These are phyloP conservation scores for Lysandra coridon DNA, from an alignment of 2,888 invertebrate species.

Conservation along the genomic window DNA sequence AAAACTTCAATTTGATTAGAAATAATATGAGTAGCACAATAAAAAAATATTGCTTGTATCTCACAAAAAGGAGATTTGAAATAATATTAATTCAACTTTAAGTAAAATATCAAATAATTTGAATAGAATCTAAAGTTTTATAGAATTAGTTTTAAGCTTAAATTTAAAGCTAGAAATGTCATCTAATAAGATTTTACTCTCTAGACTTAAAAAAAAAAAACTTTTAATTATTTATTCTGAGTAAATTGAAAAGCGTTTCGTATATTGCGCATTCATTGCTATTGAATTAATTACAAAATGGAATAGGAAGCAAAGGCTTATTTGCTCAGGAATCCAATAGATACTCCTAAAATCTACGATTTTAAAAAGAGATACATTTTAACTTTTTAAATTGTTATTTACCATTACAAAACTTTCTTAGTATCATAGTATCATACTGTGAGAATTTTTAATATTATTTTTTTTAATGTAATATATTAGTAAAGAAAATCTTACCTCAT, in stretches of 20 bases:
- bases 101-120: neutral
- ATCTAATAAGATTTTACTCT: neutral
- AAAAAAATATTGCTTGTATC: neutral
- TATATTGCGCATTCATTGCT: neutral
- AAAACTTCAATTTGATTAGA: neutral
- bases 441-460: neutral
- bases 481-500: constrained; percentile 2
- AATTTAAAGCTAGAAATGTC: neutral
- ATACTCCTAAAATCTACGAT: neutral
- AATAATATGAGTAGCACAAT: neutral
- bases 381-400: neutral
- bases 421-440: neutral
- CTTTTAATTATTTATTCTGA: neutral
- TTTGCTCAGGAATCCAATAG: neutral
- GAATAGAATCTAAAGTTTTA: neutral
- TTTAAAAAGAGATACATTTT: neutral
- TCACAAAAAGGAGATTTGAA: neutral
- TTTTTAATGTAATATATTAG: too few relatives aligned
- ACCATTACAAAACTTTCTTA: too few relatives aligned
- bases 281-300: neutral
- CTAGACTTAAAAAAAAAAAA: neutral
- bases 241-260: neutral
- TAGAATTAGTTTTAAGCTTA: neutral
- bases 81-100: neutral
- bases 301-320: neutral